Evolutionary conservation across 1,140 invertebrate species (phyloP).

Genomic region (Lerema accius): DNA sequence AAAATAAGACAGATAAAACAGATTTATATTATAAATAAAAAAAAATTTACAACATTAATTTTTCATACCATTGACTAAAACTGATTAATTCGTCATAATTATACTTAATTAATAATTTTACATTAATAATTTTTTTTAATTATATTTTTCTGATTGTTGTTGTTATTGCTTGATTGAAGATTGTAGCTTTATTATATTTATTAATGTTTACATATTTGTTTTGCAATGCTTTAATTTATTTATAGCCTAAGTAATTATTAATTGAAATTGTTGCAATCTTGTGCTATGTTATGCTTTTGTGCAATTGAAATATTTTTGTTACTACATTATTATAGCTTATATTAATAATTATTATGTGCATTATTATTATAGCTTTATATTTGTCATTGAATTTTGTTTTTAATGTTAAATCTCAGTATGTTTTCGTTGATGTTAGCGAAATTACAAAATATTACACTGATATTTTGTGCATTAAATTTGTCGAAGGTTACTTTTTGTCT

Average conservation of each 20-base stretch:
- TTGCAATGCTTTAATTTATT: slow-evolving; percentile 10
- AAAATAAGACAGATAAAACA: too few species aligned
- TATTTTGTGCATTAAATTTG: too few species aligned
- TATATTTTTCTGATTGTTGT: not conserved
- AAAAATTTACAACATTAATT: too few species aligned
- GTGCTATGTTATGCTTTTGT: slow-evolving; percentile 4
- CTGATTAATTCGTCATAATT: too few species aligned
- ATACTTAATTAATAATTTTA: too few species aligned
- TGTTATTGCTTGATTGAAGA: not conserved
- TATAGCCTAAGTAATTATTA: too few species aligned
- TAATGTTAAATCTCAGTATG: too few species aligned
- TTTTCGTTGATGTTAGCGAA: too few species aligned
- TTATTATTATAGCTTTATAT: slow-evolving; percentile 1
- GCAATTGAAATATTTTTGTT: slow-evolving; percentile 7
- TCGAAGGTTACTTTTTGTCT: too few species aligned
- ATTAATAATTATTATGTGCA: slow-evolving; percentile 9
- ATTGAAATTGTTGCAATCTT: not conserved
- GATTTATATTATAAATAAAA: too few species aligned
- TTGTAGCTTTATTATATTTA: not conserved
- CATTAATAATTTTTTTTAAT: not conserved
- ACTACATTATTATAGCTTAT: slow-evolving; percentile 3
- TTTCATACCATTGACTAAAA: too few species aligned
- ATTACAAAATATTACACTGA: too few species aligned
- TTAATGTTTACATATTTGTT: not conserved
- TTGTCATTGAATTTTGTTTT: not conserved